These are phyloP conservation scores for Pungitius pungitius DNA, from an alignment of 2,113 vertebrate genomes.

Conservation along the genomic window DNA sequence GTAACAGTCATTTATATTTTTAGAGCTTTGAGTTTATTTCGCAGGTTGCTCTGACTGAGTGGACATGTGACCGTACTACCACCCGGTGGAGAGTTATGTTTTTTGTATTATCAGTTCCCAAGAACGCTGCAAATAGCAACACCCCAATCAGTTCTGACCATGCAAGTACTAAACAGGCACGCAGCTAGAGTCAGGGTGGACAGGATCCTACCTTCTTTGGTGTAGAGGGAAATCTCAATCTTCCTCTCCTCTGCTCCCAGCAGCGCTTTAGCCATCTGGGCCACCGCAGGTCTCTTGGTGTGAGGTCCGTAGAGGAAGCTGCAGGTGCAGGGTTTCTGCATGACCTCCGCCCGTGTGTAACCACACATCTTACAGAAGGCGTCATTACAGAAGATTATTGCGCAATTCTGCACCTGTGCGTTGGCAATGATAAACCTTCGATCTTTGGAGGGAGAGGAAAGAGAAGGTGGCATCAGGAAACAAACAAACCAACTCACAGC, in stretches of 20 bases:
- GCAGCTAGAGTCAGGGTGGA: neutral
- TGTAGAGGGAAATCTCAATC: conserved; percentile 91
- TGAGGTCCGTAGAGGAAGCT: conserved; percentile 91
- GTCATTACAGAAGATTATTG: conserved; percentile 94
- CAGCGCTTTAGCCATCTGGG: conserved; percentile 90
- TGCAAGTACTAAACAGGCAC: neutral
- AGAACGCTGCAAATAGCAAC: too few relatives aligned
- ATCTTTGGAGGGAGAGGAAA: conserved; percentile 71
- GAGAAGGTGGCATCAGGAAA: neutral
- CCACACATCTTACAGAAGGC: conserved; percentile 91
- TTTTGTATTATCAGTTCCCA: too few relatives aligned
- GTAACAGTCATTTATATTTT: too few relatives aligned
- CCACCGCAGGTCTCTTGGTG: conserved; percentile 84
- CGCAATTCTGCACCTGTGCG: conserved; percentile 90
- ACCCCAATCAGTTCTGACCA: too few relatives aligned
- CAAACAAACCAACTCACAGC: neutral
- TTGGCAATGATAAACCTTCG: conserved; percentile 94
- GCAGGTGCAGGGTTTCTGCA: conserved; percentile 92
- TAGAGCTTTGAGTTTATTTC: too few relatives aligned
- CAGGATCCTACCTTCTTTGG: conserved; percentile 85
- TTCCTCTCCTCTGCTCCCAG: conserved; percentile 90
- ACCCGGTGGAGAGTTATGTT: too few relatives aligned
- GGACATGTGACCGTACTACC: too few relatives aligned
- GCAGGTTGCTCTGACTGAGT: too few relatives aligned
- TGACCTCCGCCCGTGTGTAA: conserved; percentile 89